A percentile compares a stretch with the other conserved stretches of the same genome.
Evolutionary conservation across 2,797 vertebrate genomes (phyloP).

Genomic region (Eulemur rubriventer): DNA sequence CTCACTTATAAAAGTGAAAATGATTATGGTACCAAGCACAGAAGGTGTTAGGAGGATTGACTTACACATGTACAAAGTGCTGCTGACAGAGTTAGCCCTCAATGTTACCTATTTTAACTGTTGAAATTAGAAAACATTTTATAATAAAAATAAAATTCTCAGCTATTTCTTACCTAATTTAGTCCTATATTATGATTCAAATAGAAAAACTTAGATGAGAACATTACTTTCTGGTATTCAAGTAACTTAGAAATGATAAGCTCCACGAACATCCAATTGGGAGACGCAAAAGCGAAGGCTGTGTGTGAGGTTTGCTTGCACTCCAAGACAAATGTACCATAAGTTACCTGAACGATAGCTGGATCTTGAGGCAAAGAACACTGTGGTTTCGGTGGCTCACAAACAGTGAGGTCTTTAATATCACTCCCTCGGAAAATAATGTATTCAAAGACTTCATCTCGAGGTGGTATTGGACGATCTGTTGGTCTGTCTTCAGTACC

Average conservation of each 20-base stretch:
- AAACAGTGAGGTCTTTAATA: constrained; percentile 99
- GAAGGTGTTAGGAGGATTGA: not conserved
- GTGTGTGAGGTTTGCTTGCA: not conserved
- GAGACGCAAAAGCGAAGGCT: not conserved
- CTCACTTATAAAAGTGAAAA: constrained; percentile 30
- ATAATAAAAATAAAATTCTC: constrained; percentile 30
- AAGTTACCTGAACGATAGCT: constrained; percentile 95
- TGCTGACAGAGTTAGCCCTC: not conserved
- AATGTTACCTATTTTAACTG: not conserved
- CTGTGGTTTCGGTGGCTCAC: constrained; percentile 96
- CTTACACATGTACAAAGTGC: not conserved
- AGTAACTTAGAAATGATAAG: constrained; percentile 30
- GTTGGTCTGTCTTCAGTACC: constrained; percentile 98
- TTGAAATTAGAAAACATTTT: constrained; percentile 44
- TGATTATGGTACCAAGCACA: not conserved
- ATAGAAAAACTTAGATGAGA: constrained; percentile 30
- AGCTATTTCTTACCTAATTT: constrained; percentile 1
- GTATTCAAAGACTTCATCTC: constrained; percentile 98
- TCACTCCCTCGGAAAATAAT: constrained; percentile 99
- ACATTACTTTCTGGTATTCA: constrained; percentile 16
- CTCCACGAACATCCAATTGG: not conserved
- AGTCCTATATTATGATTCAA: not conserved
- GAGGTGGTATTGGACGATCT: constrained; percentile 96
- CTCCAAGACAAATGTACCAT: constrained; percentile 18
- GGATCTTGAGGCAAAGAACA: constrained; percentile 97